Conservation (phyloP, 2,888 invertebrate species). For the Petrophora chlorosata region DNA sequence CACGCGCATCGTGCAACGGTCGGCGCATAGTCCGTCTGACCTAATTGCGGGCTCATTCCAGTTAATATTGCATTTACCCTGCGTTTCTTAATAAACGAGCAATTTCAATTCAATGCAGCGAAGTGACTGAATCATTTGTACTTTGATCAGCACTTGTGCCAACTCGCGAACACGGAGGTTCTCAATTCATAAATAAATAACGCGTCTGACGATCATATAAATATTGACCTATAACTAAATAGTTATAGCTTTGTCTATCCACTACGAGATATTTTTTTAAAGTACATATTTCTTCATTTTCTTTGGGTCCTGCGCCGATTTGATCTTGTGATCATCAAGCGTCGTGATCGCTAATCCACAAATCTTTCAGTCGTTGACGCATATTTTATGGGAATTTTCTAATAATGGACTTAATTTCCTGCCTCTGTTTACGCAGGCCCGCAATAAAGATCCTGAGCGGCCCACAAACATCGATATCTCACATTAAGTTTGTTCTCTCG, state of each 20-base stretch:
- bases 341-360: too few species aligned
- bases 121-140: slow-evolving; percentile 4
- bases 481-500: slow-evolving; percentile 58
- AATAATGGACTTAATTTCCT: slow-evolving; percentile 52
- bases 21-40: slow-evolving; percentile 65
- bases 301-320: too few species aligned
- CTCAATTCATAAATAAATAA: too few species aligned
- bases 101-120: slow-evolving; percentile 30
- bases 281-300: too few species aligned
- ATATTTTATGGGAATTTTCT: slow-evolving; percentile 33
- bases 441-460: slow-evolving; percentile 59
- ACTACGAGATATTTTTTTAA: too few species aligned
- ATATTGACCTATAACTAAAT: too few species aligned
- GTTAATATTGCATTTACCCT: slow-evolving; percentile 45
- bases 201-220: too few species aligned
- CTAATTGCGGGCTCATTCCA: slow-evolving; percentile 70
- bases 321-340: too few species aligned
- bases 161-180: too few species aligned
- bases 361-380: background rate
- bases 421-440: slow-evolving; percentile 55
- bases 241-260: too few species aligned
- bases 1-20: slow-evolving; percentile 77
- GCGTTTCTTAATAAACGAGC: slow-evolving; percentile 27
- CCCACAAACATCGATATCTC: slow-evolving; percentile 63
- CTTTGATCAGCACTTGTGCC: background rate